Percentiles rank a stretch among this genome's conserved stretches.
Evolutionary conservation across 2,797 vertebrate genomes (phyloP).

Genomic region (Salarias fasciatus): DNA sequence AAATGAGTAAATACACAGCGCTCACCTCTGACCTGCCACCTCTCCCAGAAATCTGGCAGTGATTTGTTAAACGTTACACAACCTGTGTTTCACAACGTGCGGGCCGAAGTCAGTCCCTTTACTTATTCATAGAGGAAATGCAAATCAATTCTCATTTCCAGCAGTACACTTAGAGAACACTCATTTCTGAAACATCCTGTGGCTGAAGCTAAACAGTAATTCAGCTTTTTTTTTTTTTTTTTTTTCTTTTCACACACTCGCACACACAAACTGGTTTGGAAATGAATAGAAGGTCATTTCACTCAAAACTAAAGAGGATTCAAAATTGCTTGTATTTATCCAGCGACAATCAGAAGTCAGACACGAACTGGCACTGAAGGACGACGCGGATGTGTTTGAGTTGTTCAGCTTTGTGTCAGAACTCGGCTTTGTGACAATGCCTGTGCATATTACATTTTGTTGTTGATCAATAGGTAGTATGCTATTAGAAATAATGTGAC

Average conservation of each 20-base stretch:
- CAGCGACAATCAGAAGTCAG: slow-evolving; percentile 16
- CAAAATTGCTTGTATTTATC: slow-evolving; percentile 27
- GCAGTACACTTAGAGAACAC: slow-evolving; percentile 18
- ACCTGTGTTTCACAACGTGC: slow-evolving; percentile 70
- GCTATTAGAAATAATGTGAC: slow-evolving; percentile 38
- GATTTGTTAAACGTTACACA: slow-evolving; percentile 72
- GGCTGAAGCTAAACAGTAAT: slow-evolving; percentile 29
- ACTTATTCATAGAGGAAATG: slow-evolving; percentile 61
- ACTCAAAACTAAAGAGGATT: slow-evolving; percentile 13
- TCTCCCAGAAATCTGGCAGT: slow-evolving; percentile 61
- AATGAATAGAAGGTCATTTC: slow-evolving; percentile 27
- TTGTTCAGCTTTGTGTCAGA: slow-evolving; percentile 3
- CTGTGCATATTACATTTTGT: slow-evolving; percentile 11
- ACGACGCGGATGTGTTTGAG: neutral
- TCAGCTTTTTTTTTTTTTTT: slow-evolving; percentile 33
- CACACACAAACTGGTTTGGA: slow-evolving; percentile 9
- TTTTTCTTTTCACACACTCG: slow-evolving; percentile 21
- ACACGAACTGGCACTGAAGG: slow-evolving; percentile 14
- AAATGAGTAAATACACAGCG: slow-evolving; percentile 56
- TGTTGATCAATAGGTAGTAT: slow-evolving; percentile 33
- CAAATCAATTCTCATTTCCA: slow-evolving; percentile 46
- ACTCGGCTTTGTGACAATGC: slow-evolving; percentile 3
- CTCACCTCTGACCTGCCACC: slow-evolving; percentile 61
- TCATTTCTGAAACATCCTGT: slow-evolving; percentile 32
- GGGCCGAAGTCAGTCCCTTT: slow-evolving; percentile 63